Evolutionary conservation across 1,140 invertebrate genomes (phyloP).

Genomic region (Oncopeltus fasciatus): DNA sequence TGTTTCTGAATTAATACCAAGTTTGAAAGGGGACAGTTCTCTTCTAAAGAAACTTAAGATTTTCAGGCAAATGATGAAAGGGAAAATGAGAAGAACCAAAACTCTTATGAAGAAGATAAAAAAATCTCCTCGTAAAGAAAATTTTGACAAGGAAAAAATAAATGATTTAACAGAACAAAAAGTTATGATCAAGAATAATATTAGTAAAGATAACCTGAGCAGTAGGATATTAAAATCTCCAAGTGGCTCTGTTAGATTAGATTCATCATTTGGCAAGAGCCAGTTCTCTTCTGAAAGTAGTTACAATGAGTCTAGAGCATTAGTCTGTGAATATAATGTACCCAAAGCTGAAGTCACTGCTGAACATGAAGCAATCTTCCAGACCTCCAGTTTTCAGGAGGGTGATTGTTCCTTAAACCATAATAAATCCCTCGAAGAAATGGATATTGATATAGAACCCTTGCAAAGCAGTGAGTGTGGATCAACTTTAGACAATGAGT

Average conservation of each 20-base stretch:
- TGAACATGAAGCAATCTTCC: too few species aligned
- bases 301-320: not conserved
- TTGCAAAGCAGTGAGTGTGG: not conserved
- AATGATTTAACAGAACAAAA: not conserved
- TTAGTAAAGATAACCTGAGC: not conserved
- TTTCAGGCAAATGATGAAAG: constrained; percentile 1
- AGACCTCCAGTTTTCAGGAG: too few species aligned
- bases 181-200: not conserved
- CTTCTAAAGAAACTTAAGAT: constrained; percentile 9
- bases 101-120: not conserved
- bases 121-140: not conserved
- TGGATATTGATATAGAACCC: not conserved
- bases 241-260: not conserved
- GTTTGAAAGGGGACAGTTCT: constrained; percentile 12
- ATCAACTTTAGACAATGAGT: not conserved
- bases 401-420: too few species aligned
- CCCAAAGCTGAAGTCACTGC: too few species aligned
- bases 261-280: not conserved
- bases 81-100: constrained; percentile 14
- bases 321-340: too few species aligned
- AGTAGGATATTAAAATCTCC: not conserved
- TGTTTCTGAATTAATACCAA: constrained; percentile 15
- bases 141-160: not conserved
- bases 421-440: too few species aligned
- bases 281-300: not conserved